Percentiles rank a stretch among this genome's conserved stretches.
Conservation (phyloP, 2,797 vertebrate genomes). For the Typhlichthys eigenmanni region DNA sequence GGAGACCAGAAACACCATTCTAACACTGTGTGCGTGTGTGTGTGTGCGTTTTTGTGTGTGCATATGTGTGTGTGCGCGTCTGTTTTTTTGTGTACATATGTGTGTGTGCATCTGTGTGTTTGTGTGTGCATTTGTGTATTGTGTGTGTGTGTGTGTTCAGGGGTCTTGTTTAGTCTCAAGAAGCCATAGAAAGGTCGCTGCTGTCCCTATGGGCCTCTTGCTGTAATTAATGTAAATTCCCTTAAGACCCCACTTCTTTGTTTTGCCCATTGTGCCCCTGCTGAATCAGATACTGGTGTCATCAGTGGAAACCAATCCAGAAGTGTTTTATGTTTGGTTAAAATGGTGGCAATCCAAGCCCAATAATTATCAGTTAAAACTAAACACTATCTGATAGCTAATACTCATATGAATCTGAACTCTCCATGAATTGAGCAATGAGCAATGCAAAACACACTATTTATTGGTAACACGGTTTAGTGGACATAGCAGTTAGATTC, state of each 20-base stretch:
- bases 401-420: too few relatives aligned
- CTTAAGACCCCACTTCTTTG: conserved; percentile 53
- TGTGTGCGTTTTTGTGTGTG: background rate
- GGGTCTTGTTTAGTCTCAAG: conserved; percentile 66
- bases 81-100: background rate
- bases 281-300: conserved; percentile 27
- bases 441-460: background rate
- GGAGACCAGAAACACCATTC: conserved; percentile 74
- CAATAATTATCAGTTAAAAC: too few relatives aligned
- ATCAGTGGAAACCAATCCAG: background rate
- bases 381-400: too few relatives aligned
- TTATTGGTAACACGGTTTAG: conserved; percentile 12
- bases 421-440: too few relatives aligned
- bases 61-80: background rate
- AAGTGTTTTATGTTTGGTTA: background rate
- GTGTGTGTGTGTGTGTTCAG: conserved; percentile 35
- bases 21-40: conserved; percentile 28
- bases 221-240: conserved; percentile 79
- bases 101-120: conserved; percentile 5
- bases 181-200: conserved; percentile 62
- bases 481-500: conserved; percentile 14
- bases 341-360: background rate
- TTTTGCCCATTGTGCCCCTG: conserved; percentile 51
- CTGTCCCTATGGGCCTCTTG: conserved; percentile 55
- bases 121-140: background rate